Conservation (phyloP, 2,113 vertebrate genomes). For the Hymenochirus boettgeri region DNA sequence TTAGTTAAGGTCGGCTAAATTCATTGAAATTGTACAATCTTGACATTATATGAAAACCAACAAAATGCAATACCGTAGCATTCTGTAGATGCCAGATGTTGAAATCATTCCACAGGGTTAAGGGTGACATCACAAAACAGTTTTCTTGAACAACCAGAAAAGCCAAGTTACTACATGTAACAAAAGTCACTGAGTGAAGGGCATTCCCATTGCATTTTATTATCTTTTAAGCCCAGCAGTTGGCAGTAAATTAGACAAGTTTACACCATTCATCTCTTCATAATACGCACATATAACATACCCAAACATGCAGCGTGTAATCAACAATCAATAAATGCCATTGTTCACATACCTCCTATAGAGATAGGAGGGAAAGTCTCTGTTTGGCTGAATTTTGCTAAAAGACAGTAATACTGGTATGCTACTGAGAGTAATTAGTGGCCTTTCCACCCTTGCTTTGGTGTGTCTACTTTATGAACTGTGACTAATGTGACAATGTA, state of each 20-base stretch:
- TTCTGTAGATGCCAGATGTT: no score
- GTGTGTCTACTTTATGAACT: constrained; percentile 25
- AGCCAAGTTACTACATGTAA: background rate
- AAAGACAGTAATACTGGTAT: constrained; percentile 1
- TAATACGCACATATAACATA: constrained; percentile 34
- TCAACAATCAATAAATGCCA: constrained; percentile 35
- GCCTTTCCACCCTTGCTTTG: constrained; percentile 18
- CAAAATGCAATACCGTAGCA: no score
- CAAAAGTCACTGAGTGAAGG: background rate
- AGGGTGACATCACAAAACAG: background rate
- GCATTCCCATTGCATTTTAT: background rate
- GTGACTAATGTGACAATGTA: constrained; percentile 31
- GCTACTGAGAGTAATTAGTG: constrained; percentile 15
- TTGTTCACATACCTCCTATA: constrained; percentile 28
- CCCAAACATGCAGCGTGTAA: constrained; percentile 24
- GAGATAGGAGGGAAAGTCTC: constrained; percentile 2
- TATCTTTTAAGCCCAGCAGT: background rate
- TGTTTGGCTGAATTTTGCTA: background rate
- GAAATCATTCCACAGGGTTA: background rate
- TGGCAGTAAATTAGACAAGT: constrained; percentile 13
- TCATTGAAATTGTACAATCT: no score
- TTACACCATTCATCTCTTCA: constrained; percentile 7
- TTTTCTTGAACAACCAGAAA: constrained; percentile 6
- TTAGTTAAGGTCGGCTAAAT: no score
- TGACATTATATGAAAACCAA: no score